Evolutionary conservation across 2,113 vertebrate genomes (phyloP).

Genomic region (Crotalus horridus): DNA sequence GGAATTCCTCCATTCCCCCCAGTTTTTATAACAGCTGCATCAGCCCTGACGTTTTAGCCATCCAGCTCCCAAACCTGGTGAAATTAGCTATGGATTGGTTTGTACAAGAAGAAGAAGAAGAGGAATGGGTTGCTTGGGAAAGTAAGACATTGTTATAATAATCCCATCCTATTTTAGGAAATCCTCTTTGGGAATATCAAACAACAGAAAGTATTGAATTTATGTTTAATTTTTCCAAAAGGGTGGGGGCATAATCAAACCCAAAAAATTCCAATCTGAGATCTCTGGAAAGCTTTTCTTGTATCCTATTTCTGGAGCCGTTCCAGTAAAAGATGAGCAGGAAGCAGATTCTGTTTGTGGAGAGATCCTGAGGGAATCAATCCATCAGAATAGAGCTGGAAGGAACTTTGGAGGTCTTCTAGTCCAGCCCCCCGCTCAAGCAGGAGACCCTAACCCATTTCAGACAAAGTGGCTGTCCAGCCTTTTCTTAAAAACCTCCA

Average conservation of each 20-base stretch:
- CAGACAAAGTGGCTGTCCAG: no score
- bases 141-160: background rate
- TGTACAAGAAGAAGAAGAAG: background rate
- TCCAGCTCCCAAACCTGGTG: background rate
- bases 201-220: background rate
- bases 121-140: background rate
- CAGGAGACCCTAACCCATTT: no score
- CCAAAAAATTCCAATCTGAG: background rate
- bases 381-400: no score
- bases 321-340: background rate
- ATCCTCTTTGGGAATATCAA: background rate
- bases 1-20: background rate
- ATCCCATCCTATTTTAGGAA: background rate
- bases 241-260: background rate
- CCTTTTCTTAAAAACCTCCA: no score
- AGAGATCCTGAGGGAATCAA: background rate
- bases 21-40: background rate
- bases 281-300: background rate
- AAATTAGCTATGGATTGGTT: background rate
- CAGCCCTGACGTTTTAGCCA: background rate
- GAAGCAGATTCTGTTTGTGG: background rate
- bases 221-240: background rate
- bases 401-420: no score
- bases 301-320: background rate
- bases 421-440: no score